A percentile compares a stretch with the other conserved stretches of the same genome.
Evolutionary conservation across 2,113 vertebrate genomes (phyloP).

Genomic region (Malaclemys terrapin): DNA sequence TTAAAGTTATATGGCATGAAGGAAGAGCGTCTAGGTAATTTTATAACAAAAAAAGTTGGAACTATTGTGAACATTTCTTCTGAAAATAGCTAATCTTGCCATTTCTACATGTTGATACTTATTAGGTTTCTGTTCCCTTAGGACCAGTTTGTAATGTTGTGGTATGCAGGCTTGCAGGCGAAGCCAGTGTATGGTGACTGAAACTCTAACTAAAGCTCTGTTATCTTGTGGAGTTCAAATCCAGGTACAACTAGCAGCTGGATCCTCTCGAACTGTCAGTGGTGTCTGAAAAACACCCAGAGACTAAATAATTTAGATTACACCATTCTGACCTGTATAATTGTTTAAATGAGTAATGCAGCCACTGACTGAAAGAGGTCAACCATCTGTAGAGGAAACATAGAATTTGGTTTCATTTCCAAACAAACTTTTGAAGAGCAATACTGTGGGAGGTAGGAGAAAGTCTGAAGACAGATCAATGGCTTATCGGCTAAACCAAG

Average conservation of each 20-base stretch:
- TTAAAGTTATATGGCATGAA: constrained; percentile 65
- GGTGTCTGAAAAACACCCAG: constrained; percentile 86
- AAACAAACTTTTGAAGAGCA: constrained; percentile 86
- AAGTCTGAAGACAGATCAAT: constrained; percentile 83
- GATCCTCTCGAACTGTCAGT: constrained; percentile 82
- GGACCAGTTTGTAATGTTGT: background rate
- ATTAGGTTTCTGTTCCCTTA: background rate
- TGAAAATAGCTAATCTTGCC: constrained; percentile 35
- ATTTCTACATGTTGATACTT: constrained; percentile 29
- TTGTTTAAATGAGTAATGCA: constrained; percentile 88
- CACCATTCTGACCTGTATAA: constrained; percentile 85
- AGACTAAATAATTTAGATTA: constrained; percentile 91
- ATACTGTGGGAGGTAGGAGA: constrained; percentile 83
- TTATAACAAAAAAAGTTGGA: constrained; percentile 42
- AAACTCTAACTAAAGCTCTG: constrained; percentile 65
- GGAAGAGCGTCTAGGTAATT: constrained; percentile 58
- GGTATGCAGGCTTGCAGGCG: background rate
- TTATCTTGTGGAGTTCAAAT: constrained; percentile 83
- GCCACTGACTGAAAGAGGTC: constrained; percentile 87
- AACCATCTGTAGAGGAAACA: constrained; percentile 89
- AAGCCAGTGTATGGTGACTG: constrained; percentile 30
- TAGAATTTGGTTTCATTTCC: constrained; percentile 87
- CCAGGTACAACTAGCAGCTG: constrained; percentile 85
- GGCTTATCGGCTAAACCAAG: constrained; percentile 75
- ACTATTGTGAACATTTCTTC: constrained; percentile 3